A percentile compares a stretch with the other conserved stretches of the same genome.
These are phyloP conservation scores for Clarias platycephalus DNA, from an alignment of 2,797 vertebrate species.

Conservation along the genomic window DNA sequence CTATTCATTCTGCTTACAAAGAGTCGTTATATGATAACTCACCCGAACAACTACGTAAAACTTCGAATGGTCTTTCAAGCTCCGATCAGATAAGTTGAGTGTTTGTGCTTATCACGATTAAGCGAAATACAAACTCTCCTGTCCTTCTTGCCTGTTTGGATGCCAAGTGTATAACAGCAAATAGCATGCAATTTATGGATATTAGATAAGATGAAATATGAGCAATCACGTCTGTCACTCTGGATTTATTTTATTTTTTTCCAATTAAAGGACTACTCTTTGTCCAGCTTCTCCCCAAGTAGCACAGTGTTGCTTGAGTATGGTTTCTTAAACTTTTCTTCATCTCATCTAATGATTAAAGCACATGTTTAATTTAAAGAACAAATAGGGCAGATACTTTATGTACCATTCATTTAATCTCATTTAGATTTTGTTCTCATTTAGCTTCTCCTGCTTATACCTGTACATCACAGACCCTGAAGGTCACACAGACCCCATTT, in stretches of 20 bases:
- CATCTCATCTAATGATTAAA: not conserved
- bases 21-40: constrained; percentile 56
- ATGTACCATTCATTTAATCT: no score
- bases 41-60: constrained; percentile 23
- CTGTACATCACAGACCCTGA: not conserved
- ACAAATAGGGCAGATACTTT: not conserved
- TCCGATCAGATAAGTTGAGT: constrained; percentile 38
- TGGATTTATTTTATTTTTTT: constrained; percentile 58
- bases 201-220: constrained; percentile 9
- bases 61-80: not conserved
- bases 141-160: not conserved
- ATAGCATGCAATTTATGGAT: constrained; percentile 17
- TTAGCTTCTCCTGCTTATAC: not conserved
- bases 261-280: constrained; percentile 62
- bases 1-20: constrained; percentile 72
- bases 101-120: constrained; percentile 41
- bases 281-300: constrained; percentile 39
- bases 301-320: constrained; percentile 50
- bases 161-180: not conserved
- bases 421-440: no score
- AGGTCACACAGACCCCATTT: not conserved
- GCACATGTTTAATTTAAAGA: not conserved
- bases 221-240: constrained; percentile 49
- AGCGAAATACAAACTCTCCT: constrained; percentile 19
- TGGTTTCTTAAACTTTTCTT: not conserved